Base-by-base conservation (phyloP, 2,888 invertebrate genomes). In the Plagiodera versicolora region DNA sequence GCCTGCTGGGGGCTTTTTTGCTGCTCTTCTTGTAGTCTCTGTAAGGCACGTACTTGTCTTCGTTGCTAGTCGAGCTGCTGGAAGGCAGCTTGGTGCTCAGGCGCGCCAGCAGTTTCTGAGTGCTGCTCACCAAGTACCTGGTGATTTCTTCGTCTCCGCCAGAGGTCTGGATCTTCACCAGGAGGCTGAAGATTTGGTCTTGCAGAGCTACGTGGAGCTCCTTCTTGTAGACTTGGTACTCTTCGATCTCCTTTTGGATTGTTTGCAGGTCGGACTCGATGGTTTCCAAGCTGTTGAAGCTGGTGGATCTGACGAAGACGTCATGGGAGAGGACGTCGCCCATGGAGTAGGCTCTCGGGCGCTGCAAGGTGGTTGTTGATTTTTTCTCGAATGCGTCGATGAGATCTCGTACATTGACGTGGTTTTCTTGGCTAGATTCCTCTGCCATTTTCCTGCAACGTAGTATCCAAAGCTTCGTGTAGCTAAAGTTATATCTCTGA, bases 131-230 rank as follows among this genome's bases (percentile, higher is more conserved):
- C 14, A 72, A 47, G 10, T 55, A 46, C 28, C 62, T 67, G 32
- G 63, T 68, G 35, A 63, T 63, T 35, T 57, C 50, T 2, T 61
- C 63, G 9, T 65, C 66, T 49, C 65, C 63, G 24, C 45, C 61
- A 32, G 63, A 63, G 11, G 61, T 60, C 20, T 67, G 67, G 16
- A 72, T 66, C 30, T 64, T 70, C 2, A 68, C 70, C 44, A 72
- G 56, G 16, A 69, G 64, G 17, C 68, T 67, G 51, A 72, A 71
- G 6, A 72, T 51, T 46, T 70, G 65, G 48, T 71, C 70, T 63
- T 70, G 70, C 47, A 71, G 66, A 0, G 63, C 63, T 18, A 72
- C 70, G 19, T 72, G 72, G 6, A 66, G 70, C n/a, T 64, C 66
- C 45, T 72, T 72, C 20, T 71, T 65, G 47, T 72, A 72, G 6